These are phyloP conservation scores for Neodontobutis hainanensis DNA, from an alignment of 2,113 vertebrate species.

Conservation along the genomic window DNA sequence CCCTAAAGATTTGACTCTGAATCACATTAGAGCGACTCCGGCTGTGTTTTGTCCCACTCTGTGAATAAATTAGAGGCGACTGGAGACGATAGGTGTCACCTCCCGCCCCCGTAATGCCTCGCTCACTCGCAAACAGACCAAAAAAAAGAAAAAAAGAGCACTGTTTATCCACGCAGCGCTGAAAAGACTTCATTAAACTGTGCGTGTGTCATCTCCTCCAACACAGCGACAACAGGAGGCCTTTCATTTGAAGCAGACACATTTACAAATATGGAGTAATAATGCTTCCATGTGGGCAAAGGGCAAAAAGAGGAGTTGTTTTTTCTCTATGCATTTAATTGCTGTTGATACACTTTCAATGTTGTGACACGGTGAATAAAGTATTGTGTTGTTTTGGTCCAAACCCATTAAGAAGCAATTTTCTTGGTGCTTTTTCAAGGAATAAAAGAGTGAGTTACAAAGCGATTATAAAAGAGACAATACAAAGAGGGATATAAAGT, in stretches of 20 bases:
- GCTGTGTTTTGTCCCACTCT: no score
- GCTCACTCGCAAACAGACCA: background rate
- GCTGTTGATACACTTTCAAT: background rate
- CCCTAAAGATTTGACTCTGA: background rate
- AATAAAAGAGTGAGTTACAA: no score
- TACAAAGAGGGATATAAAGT: no score
- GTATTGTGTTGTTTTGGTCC: no score
- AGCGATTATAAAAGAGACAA: no score
- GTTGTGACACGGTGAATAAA: background rate
- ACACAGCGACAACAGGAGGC: background rate
- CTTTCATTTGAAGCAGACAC: constrained; percentile 30
- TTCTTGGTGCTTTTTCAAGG: no score
- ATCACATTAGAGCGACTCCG: no score
- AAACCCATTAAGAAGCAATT: no score
- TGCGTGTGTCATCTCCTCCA: constrained; percentile 22
- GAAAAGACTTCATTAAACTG: constrained; percentile 24
- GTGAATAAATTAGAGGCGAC: background rate
- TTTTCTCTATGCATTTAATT: background rate
- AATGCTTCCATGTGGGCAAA: background rate
- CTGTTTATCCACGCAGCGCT: constrained; percentile 15
- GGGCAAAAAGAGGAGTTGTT: background rate
- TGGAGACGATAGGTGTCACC: no score
- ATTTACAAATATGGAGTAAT: background rate
- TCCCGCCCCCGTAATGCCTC: background rate
- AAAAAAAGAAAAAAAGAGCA: background rate